Base-by-base conservation (phyloP, 2,113 vertebrate genomes). In the Cromileptes altivelis region DNA sequence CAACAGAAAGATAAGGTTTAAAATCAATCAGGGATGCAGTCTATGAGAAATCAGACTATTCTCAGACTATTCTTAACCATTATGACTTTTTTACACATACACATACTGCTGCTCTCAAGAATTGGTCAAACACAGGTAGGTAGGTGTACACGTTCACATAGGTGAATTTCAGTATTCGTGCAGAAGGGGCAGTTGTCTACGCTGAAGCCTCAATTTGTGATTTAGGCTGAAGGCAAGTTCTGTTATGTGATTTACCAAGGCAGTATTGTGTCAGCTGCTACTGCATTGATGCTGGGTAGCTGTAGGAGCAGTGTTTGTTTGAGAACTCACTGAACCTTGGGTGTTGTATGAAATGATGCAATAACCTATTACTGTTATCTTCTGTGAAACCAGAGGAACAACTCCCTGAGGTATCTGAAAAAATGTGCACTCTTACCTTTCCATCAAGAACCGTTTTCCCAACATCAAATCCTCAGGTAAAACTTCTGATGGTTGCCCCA, bases 381-480 rank as follows among this genome's bases (percentile, higher is more conserved):
- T 6, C 52, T 23, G 27, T 23, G 23, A 50, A 71, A 57, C 11
- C 63, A 76, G 23, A 61, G 55, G n/a, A 10, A 62, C 8, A 70
- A 61, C 17, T 77, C 61, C 73, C 21, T n/a, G 7, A 64, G 71
- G 15, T 61, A 61, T 37, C 27, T 33, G 11, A 47, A 55, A 56
- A 40, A 79, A 23, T 7, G 27, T 40, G 25, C 65, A 23, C 57
- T 30, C 45, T 33, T 60, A 55, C 55, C 49, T 75, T 67, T 80
- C 70, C 70, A 70, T 79, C 58, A 67, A 64, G 53, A 71, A 52
- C 37, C 21, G 62, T 80, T 83, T 79, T 61, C 42, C 53, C 64
- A 83, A 70, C 65, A 80, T 71, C 30, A 63, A 37, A 12, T 69
- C 68, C 23, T 80, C 67, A 57, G 57, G 72, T 80, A 68, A 80